Percentiles rank a stretch among this genome's conserved stretches.
phyloP scores from a whole-genome alignment of 2,797 vertebrate species.

The Gallinago nigripennis region DNA sequence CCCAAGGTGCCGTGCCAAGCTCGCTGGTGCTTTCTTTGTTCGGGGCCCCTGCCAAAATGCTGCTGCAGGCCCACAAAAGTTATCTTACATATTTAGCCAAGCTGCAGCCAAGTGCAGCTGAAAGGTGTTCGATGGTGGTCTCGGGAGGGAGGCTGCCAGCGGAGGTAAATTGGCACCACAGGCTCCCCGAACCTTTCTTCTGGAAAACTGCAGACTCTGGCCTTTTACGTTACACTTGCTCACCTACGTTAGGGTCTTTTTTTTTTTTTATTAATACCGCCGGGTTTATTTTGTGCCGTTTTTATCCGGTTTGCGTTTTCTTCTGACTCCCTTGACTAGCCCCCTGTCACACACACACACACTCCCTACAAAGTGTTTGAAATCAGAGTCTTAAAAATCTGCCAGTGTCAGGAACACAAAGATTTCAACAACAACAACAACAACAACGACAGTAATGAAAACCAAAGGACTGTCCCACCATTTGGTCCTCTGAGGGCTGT shows the following conservation, averaged over 20 bases:
- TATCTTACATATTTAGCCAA: conserved; percentile 50
- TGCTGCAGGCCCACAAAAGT: conserved; percentile 50
- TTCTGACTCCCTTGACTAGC: neutral
- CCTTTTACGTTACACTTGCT: neutral
- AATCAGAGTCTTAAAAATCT: conserved; percentile 27
- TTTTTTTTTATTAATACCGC: neutral
- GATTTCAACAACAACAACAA: neutral
- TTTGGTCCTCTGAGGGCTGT: conserved; percentile 14
- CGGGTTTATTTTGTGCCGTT: neutral
- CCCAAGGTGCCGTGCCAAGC: neutral
- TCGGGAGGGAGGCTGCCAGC: neutral
- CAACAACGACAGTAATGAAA: neutral
- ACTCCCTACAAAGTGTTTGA: neutral
- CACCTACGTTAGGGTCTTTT: neutral
- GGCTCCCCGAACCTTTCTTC: neutral
- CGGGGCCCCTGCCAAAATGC: neutral
- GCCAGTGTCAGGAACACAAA: neutral
- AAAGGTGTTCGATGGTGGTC: conserved; percentile 59
- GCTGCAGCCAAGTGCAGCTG: conserved; percentile 47
- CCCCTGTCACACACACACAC: neutral
- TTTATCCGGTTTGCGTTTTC: conserved; percentile 14
- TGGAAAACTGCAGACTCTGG: conserved; percentile 5
- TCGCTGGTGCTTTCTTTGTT: conserved; percentile 29
- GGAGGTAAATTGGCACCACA: neutral
- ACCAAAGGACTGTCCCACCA: neutral